Evolutionary conservation across 35 echinoderm and acorn worm genomes (phyloP), one percentile per base, ranked within the genome.

Genomic region (Apostichopus japonicus): DNA sequence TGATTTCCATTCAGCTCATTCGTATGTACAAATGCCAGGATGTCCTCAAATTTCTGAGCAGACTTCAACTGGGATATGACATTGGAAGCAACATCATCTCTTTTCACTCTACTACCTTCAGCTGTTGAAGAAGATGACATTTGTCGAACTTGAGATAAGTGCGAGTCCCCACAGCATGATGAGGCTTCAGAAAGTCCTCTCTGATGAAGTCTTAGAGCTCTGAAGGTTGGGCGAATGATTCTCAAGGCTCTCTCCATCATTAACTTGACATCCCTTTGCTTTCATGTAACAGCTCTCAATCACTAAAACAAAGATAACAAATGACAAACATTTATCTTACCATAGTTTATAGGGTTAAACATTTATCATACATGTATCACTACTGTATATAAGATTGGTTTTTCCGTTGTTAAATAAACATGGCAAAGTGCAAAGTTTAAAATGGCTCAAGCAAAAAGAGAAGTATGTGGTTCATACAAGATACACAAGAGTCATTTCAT

Each of bases 1-100:
- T 89, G 61, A 15, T 89, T 73, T 22, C 86, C 86, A 89, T 63
- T 89, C n/a, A 89, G 44, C 53, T 89, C 23, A 53, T 89, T 89
- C 8, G 14, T 54, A 4, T 89, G 59, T 6, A 75, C 62, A 19
- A 89, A 23, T 23, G 86, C 22, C 6, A 89, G 27, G 19, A 89
- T 44, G 15, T 89, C 86, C 23, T 89, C 86, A 10, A 63, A 89
- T 44, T 89, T 89, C 13, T 72, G 61, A 24, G 86, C 59, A 25
- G 86, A 72, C 67, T 51, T 89, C 17, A 89, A 63, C 25, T 57
- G 81, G 57, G 53, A 22, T 3, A 84, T 57, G n/a, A 84, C 17
- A 84, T 8, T 58, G 8, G 54, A 55, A 84, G 81, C 23, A 24
- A 59, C 8, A 5, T 16, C 9, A 6, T 84, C 55, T 53, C 3